Base-by-base conservation (phyloP, 2,888 invertebrate species). In the Trichogramma evanescens region DNA sequence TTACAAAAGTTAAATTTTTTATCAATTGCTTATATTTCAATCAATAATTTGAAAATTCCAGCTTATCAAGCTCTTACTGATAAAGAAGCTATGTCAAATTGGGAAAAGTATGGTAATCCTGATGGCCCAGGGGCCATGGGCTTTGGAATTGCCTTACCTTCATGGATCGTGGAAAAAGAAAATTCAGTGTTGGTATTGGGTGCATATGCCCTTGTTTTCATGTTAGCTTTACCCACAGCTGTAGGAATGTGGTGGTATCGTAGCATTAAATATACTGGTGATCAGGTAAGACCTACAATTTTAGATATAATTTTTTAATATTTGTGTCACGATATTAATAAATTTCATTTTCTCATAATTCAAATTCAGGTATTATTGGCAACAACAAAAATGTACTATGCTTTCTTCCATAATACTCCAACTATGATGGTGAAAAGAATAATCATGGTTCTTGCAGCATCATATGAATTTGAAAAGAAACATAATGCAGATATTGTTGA, bases 131-230 rank as follows among this genome's bases (percentile, higher is more conserved):
- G 96, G 65, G 98, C 96, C 39, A 98, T 96, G 88, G 95, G 94
- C 71, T 99, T 99, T 84, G 99, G 99, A 61, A 99, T 99, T 76
- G 99, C 99, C 6, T 79, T 99, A 57, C 99, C 99, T 5, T 97
- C 98, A 58, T 99, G 99, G 99, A 96, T 99, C 77, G 96, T 99
- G 7, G 97, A 98, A 75, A 96, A 98, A 78, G 95, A 99, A 79
- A 99, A 99, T 78, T 97, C 97, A 68, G 88, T 98, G 39, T 97
- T 95, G 95, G 97, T 96, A 5, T 82, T 97, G 54, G 95, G 95
- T 4, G 83, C 95, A 1, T 97, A 97, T 80, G 96, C 91, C 4
- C 82, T 98, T 55, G 91, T 99, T 1, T 99, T 99, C 78, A 99
- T 99, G 97, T 89, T 99, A 59, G 93, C 96, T 49, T 80, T 99